Evolutionary conservation across 2,113 vertebrate species (phyloP).

Genomic region (Dolichotis patagonum): DNA sequence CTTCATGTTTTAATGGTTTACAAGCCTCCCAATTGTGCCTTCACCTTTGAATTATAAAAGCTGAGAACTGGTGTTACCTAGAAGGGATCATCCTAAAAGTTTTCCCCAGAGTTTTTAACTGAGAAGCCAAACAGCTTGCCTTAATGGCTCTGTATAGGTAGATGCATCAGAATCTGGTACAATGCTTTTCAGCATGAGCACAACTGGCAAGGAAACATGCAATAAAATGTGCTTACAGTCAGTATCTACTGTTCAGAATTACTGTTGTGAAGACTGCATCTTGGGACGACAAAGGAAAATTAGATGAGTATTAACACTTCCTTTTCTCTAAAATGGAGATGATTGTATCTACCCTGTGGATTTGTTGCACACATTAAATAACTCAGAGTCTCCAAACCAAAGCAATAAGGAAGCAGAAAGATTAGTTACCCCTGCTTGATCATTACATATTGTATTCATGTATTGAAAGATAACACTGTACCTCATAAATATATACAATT

Average conservation of each 20-base stretch:
- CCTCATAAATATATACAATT: background rate
- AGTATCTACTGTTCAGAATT: background rate
- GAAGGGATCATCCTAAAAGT: background rate
- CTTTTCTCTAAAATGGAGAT: constrained; percentile 17
- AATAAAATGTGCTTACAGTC: background rate
- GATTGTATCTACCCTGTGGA: background rate
- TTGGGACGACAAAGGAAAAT: constrained; percentile 13
- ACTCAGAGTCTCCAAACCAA: background rate
- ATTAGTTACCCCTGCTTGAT: background rate
- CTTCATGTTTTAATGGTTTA: constrained; percentile 34
- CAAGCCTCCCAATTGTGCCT: background rate
- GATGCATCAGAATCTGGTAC: background rate
- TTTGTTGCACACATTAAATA: background rate
- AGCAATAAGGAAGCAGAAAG: background rate
- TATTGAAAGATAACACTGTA: background rate
- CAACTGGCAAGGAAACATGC: background rate
- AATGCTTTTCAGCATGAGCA: background rate
- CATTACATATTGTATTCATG: background rate
- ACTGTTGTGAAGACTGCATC: background rate
- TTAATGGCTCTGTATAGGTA: background rate
- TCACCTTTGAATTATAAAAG: background rate
- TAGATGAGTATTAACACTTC: background rate
- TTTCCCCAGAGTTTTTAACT: background rate
- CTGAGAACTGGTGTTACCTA: background rate
- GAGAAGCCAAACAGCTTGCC: background rate